Evolutionary conservation across 2,888 invertebrate genomes (phyloP).

Genomic region (Lasioglossum marginatum): DNA sequence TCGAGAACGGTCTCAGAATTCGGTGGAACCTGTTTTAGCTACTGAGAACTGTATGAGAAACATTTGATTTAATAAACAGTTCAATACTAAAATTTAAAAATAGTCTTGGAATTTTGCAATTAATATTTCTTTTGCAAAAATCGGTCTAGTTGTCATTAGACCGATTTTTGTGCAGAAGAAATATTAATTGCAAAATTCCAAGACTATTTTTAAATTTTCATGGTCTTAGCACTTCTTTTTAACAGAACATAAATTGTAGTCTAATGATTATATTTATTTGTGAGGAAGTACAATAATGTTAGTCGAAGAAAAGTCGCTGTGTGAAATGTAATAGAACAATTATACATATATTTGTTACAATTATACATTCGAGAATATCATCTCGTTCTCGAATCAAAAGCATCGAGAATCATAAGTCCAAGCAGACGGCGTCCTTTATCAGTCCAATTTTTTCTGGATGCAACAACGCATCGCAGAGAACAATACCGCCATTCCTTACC

Average conservation of each 20-base stretch:
- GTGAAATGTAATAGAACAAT: not conserved
- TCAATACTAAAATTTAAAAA: too few species aligned
- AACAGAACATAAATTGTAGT: too few species aligned
- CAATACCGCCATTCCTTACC: constrained; percentile 74
- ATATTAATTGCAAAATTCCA: not conserved
- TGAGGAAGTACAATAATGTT: not conserved
- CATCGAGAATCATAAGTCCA: not conserved
- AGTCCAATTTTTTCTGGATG: constrained; percentile 54
- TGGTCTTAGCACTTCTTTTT: not conserved
- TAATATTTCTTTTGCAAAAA: too few species aligned
- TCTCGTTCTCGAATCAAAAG: not conserved
- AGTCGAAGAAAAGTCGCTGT: not conserved
- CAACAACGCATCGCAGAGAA: constrained; percentile 52
- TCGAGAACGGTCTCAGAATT: not conserved
- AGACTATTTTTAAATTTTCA: not conserved
- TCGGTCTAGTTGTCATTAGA: not conserved
- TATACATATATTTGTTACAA: not conserved
- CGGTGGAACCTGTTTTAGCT: not conserved
- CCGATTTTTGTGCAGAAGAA: not conserved
- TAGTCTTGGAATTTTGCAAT: too few species aligned
- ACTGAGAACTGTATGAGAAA: not conserved
- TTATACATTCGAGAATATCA: not conserved
- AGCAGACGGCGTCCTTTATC: constrained; percentile 17
- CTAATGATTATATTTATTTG: not conserved
- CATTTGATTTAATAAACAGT: not conserved